These are phyloP conservation scores for Polypedilum vanderplanki DNA, from an alignment of 1,140 invertebrate genomes.

Conservation along the genomic window DNA sequence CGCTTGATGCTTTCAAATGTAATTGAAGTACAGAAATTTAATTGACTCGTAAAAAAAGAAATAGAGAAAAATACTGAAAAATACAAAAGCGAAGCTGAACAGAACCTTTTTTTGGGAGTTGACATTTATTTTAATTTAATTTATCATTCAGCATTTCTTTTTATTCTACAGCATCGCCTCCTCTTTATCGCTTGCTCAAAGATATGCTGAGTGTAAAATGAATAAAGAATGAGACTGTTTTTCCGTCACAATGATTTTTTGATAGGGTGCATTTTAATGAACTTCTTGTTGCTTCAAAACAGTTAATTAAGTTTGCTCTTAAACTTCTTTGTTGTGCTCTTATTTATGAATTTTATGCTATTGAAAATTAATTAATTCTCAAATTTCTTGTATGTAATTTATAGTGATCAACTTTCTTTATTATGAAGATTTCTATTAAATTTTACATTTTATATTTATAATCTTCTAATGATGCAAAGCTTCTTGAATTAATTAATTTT, in stretches of 20 bases:
- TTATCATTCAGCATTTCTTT: background rate
- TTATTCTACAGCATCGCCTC: no score
- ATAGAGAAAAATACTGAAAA: no score
- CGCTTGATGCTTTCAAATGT: background rate
- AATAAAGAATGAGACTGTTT: slow-evolving; percentile 10
- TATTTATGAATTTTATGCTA: no score
- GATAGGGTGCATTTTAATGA: slow-evolving; percentile 24
- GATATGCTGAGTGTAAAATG: background rate
- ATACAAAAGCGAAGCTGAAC: background rate
- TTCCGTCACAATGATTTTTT: background rate
- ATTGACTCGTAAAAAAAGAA: background rate
- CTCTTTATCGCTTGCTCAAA: background rate
- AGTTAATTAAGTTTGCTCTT: background rate
- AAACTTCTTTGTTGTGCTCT: no score
- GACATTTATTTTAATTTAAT: slow-evolving; percentile 26
- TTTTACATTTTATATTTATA: no score
- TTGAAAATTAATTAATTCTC: no score
- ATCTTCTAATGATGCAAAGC: no score
- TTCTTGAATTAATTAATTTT: no score
- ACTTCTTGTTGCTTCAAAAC: background rate
- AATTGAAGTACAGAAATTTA: background rate
- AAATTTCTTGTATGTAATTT: no score
- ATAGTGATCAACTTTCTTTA: no score
- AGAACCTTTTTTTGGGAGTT: background rate
- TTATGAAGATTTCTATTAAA: no score